These are phyloP conservation scores for Leptopilina boulardi DNA, from an alignment of 1,140 invertebrate species.

Conservation along the genomic window DNA sequence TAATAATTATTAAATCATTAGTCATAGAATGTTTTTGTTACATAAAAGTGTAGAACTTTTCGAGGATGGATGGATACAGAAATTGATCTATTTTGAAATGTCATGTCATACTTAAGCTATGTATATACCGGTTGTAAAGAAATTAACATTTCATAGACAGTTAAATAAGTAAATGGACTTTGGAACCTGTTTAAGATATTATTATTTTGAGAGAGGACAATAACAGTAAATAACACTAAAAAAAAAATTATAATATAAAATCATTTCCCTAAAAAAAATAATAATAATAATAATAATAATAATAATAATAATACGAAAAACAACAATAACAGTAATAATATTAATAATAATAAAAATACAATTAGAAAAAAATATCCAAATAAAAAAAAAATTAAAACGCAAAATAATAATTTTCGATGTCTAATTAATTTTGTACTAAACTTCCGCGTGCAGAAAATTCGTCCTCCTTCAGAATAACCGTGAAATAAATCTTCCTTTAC, in stretches of 20 bases:
- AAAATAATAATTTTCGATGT: neutral
- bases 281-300: too few species aligned
- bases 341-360: too few species aligned
- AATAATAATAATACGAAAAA: too few species aligned
- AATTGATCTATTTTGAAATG: constrained; percentile 13
- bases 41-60: neutral
- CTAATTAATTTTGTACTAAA: neutral
- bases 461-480: neutral
- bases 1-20: neutral
- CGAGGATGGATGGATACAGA: neutral
- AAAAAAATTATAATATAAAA: too few species aligned
- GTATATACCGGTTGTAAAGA: neutral
- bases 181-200: too few species aligned
- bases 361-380: too few species aligned
- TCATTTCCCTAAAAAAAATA: too few species aligned
- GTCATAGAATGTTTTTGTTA: neutral
- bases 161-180: too few species aligned
- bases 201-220: too few species aligned
- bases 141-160: neutral
- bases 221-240: too few species aligned
- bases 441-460: neutral
- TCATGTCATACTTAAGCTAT: neutral
- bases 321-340: too few species aligned
- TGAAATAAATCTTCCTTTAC: neutral
- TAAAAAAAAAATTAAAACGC: neutral